Base-by-base conservation (phyloP, 2,113 vertebrate species). In the Petrocephalus zakoni region DNA sequence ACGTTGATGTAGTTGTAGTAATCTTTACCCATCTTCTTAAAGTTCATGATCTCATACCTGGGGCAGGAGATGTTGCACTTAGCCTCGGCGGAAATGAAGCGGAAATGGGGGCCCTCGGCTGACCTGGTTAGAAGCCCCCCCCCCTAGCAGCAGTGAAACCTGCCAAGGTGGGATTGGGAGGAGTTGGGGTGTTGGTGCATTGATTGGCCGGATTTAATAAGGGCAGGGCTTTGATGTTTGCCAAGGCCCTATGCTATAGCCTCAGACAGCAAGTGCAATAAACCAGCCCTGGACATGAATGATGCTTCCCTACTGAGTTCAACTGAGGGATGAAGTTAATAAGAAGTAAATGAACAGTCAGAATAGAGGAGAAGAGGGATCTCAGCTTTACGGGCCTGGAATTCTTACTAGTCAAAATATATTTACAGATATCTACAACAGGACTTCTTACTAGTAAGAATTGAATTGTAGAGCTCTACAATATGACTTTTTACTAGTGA, bases 11-110 rank as follows among this genome's bases (percentile, higher is more conserved):
- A 99, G 94, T 99, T 98, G 88, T 97, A 99, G 91, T 97, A 97
- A 91, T 99, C 98, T 92, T 99, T 99, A 6, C 97, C 97, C 97
- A 98, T 99, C 96, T 99, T 97, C 94, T 99, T 99, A 91, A 99
- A 99, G 93, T 99, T 99, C 98, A 99, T 99, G 86, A 99, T 99
- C 94, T 99, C 98, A 88, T 99, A 99, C 92, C 98, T 99, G 93
- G 92, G 58, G 25, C 13, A 56, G 55, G 11, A 85, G 34, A 17
- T 4, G 19, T 64, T 47, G 34, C 4, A 5, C 52, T 75, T 75
- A 81, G 29, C 8, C 72, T 87, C 21, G 19, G 56, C 56, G 11
- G 34, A 87, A 61, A 29, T 61, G 85, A 64, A 15, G 0, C 37
- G 34, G 9, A 29, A n/a, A 29, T 29, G 10, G 61, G 61, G 61